These are phyloP conservation scores for Noctilio leporinus DNA, from an alignment of 2,113 vertebrate species.

Conservation along the genomic window DNA sequence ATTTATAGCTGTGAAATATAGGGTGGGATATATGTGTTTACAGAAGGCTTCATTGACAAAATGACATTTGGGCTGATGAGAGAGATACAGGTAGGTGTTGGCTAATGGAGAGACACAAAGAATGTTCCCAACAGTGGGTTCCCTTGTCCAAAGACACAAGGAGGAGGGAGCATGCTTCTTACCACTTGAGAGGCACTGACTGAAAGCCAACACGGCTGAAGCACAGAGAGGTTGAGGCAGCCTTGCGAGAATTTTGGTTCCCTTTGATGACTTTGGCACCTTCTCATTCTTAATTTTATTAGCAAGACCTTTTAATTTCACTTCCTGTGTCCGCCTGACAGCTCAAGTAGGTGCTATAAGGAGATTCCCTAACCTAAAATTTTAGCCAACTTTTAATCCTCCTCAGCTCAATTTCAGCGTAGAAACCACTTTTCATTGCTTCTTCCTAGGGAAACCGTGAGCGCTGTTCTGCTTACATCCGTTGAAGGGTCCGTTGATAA, in stretches of 20 bases:
- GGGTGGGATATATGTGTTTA: fast-evolving
- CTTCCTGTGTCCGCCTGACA: background rate
- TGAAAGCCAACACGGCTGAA: background rate
- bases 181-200: background rate
- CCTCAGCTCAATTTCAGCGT: background rate
- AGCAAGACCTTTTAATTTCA: background rate
- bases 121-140: background rate
- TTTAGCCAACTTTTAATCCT: background rate
- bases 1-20: background rate
- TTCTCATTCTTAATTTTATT: background rate
- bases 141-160: fast-evolving
- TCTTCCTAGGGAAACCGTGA: background rate
- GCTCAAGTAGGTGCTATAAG: background rate
- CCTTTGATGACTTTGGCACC: background rate
- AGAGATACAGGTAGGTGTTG: background rate
- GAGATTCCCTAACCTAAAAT: background rate
- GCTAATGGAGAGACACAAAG: background rate
- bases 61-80: background rate
- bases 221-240: background rate
- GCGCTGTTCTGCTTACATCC: background rate
- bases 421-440: background rate
- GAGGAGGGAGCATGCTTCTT: background rate
- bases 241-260: background rate
- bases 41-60: background rate
- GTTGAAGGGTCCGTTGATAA: background rate